A percentile compares a stretch with the other conserved stretches of the same genome.
These are phyloP conservation scores for Sarcophaga peregrina DNA, from an alignment of 1,140 invertebrate species.

Conservation along the genomic window DNA sequence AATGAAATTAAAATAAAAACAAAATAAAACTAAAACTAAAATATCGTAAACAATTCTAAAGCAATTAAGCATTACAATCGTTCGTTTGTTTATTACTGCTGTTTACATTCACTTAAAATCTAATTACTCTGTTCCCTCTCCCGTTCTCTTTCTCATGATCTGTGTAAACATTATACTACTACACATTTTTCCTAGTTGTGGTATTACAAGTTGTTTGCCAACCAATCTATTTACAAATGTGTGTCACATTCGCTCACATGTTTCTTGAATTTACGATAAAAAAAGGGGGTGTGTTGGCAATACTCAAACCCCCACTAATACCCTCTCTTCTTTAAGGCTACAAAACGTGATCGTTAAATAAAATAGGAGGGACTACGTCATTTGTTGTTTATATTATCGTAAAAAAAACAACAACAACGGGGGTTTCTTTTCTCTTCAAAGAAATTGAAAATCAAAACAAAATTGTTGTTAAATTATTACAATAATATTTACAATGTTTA, in stretches of 20 bases:
- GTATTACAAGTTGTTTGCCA: neutral
- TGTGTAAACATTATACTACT: too few relatives aligned
- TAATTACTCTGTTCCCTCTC: neutral
- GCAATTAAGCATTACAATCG: neutral
- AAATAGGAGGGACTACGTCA: neutral
- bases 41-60: conserved; percentile 2
- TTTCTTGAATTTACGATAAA: too few relatives aligned
- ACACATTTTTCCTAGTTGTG: too few relatives aligned
- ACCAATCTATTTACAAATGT: neutral
- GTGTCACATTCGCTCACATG: neutral
- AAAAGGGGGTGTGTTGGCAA: neutral
- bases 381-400: neutral
- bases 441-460: neutral
- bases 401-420: neutral
- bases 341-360: neutral
- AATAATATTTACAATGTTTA: conserved; percentile 20
- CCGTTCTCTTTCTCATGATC: neutral
- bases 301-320: too few relatives aligned
- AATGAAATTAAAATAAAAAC: neutral
- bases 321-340: too few relatives aligned
- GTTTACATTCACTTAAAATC: neutral
- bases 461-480: neutral
- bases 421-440: too few relatives aligned
- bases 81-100: too few relatives aligned
- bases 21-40: too few relatives aligned